These are phyloP conservation scores for Athene cunicularia DNA, from an alignment of 2,113 vertebrate genomes.

Conservation along the genomic window DNA sequence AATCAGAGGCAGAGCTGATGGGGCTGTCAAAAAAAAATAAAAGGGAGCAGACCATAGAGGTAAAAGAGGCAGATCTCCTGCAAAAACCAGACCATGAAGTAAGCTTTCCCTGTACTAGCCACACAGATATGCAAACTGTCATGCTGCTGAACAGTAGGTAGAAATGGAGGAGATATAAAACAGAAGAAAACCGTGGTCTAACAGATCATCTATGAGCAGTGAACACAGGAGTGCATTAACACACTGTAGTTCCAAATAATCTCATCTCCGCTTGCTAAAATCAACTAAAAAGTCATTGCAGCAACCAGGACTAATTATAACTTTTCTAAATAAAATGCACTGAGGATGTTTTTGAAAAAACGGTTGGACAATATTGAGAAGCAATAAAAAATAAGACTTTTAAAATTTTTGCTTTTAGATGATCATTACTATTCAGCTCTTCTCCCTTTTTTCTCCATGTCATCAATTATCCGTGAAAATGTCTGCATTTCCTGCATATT, in stretches of 20 bases:
- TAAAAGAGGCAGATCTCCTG: neutral
- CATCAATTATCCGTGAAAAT: neutral
- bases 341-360: neutral
- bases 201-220: neutral
- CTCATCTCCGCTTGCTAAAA: neutral
- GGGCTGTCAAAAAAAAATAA: neutral
- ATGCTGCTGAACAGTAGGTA: neutral
- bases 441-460: neutral
- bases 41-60: neutral
- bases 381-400: neutral
- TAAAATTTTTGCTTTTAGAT: neutral
- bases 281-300: neutral
- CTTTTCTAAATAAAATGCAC: neutral
- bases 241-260: neutral
- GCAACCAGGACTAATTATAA: neutral
- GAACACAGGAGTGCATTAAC: neutral
- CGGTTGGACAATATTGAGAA: neutral
- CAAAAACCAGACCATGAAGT: rapidly evolving
- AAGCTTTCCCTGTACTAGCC: neutral
- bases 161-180: neutral
- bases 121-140: neutral
- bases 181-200: neutral
- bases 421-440: neutral
- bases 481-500: neutral
- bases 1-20: neutral